A percentile compares a stretch with the other conserved stretches of the same genome.
Conservation (phyloP, 2,797 vertebrate species). For the Melanotaenia maccullochi region DNA sequence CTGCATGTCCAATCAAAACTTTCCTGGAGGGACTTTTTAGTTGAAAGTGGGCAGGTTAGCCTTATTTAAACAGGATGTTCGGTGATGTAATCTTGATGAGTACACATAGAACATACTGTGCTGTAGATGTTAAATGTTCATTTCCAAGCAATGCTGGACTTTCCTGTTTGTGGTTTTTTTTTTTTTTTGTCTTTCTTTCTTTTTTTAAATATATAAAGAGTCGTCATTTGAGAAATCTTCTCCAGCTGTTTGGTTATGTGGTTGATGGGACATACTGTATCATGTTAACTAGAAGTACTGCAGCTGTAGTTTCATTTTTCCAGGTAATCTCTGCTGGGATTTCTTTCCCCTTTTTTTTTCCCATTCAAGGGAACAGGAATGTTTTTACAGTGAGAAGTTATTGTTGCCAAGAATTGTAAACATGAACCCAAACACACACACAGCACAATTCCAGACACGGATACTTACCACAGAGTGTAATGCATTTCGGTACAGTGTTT, state of each 20-base stretch:
- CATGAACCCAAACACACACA: not conserved
- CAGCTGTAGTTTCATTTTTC: not conserved
- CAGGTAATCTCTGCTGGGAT: not conserved
- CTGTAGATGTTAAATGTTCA: fast-evolving
- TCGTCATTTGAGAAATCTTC: not conserved
- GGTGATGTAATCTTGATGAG: not conserved
- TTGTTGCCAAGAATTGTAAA: not conserved
- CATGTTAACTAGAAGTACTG: not conserved
- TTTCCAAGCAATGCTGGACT: not conserved
- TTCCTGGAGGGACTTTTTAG: not conserved
- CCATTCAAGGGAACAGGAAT: not conserved
- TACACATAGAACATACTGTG: not conserved
- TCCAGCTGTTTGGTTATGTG: not conserved
- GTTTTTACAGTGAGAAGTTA: not conserved
- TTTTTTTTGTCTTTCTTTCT: no score
- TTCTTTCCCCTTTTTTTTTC: not conserved
- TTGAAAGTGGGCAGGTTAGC: not conserved
- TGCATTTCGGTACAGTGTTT: not conserved
- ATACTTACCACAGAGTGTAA: not conserved
- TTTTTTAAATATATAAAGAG: no score
- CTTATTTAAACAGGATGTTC: no score
- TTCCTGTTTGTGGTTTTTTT: conserved; percentile 17
- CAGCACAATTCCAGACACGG: not conserved
- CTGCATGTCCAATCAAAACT: not conserved
- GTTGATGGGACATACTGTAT: not conserved